Percentiles rank a stretch among this genome's conserved stretches.
Conservation (phyloP, 2,113 vertebrate genomes). For the Podiceps cristatus region DNA sequence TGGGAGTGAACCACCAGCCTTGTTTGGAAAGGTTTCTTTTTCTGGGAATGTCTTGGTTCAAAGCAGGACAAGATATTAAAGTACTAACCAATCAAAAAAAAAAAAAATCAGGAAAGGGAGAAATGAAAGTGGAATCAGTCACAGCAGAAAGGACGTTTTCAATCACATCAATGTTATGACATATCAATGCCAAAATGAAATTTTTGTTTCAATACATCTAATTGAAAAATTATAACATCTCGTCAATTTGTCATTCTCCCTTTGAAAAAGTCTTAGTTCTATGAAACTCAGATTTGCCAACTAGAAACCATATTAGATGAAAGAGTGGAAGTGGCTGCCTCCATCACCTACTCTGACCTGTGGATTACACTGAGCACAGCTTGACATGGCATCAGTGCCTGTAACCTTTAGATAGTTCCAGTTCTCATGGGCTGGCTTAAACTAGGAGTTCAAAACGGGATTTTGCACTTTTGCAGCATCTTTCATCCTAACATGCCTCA, state of each 20-base stretch:
- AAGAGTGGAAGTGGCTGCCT: not conserved
- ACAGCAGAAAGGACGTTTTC: conserved; percentile 29
- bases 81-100: not conserved
- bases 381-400: fast-evolving
- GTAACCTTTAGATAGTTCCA: not conserved
- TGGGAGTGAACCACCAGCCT: not conserved
- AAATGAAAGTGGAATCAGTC: not conserved
- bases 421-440: not conserved
- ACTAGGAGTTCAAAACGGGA: not conserved
- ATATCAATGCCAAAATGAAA: not conserved
- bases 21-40: not conserved
- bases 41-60: not conserved
- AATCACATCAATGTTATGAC: conserved; percentile 42
- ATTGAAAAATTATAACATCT: conserved; percentile 29
- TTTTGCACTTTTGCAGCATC: not conserved
- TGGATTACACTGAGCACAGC: not conserved
- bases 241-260: not conserved
- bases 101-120: not conserved
- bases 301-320: not conserved
- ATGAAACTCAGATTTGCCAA: not conserved
- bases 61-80: not conserved
- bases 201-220: conserved; percentile 43
- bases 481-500: not conserved
- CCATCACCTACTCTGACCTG: not conserved
- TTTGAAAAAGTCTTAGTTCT: not conserved